Percentiles rank a stretch among this genome's conserved stretches.
Evolutionary conservation across 2,113 vertebrate species (phyloP).

Genomic region (Castor canadensis): DNA sequence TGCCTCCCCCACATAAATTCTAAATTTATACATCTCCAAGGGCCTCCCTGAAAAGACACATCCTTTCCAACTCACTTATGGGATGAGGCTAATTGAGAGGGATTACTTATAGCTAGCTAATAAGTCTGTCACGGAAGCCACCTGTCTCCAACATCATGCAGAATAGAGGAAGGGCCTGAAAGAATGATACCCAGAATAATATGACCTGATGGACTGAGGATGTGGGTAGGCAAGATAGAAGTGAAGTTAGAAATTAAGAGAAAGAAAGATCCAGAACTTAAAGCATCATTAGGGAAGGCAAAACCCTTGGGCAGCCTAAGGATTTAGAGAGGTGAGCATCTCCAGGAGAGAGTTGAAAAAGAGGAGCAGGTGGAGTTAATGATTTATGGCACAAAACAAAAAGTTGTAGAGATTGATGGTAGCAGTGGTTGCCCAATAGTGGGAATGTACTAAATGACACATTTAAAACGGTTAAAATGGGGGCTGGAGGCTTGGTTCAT

Average conservation of each 20-base stretch:
- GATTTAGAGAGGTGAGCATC: not conserved
- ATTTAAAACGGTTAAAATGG: not conserved
- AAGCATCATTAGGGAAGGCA: not conserved
- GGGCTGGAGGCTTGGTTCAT: too few relatives aligned
- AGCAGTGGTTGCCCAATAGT: not conserved
- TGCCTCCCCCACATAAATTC: not conserved
- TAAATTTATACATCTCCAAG: not conserved
- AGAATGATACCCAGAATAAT: not conserved
- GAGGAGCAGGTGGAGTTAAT: not conserved
- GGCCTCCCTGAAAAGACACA: not conserved
- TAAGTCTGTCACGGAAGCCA: not conserved
- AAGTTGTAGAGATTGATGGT: too few relatives aligned
- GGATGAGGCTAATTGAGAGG: not conserved
- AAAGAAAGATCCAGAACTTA: not conserved
- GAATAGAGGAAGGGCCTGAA: not conserved
- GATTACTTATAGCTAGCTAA: slow-evolving; percentile 6
- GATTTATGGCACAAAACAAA: not conserved
- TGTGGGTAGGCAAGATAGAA: not conserved
- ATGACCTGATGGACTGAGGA: not conserved
- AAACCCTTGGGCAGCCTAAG: not conserved
- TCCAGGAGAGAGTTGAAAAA: not conserved
- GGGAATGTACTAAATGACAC: not conserved
- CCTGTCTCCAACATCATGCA: not conserved
- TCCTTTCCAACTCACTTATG: not conserved
- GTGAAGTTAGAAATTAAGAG: not conserved